A percentile compares a stretch with the other conserved stretches of the same genome.
Evolutionary conservation across 1,140 invertebrate genomes (phyloP).

Genomic region (Charaxes varanes): DNA sequence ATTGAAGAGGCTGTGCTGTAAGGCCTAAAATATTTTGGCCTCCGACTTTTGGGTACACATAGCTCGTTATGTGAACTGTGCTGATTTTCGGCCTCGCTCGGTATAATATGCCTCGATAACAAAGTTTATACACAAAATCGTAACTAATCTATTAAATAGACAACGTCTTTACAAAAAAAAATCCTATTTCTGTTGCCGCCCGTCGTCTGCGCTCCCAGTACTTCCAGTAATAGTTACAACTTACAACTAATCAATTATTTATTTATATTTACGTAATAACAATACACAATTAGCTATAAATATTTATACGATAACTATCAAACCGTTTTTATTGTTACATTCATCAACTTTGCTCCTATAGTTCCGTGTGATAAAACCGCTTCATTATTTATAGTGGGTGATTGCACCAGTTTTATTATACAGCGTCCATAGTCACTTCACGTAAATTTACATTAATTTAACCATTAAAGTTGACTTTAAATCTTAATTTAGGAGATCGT

Average conservation of each 20-base stretch:
- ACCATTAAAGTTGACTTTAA: constrained; percentile 71
- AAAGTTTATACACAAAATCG: not conserved
- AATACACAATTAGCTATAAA: constrained; percentile 74
- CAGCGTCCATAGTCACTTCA: constrained; percentile 60
- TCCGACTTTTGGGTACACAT: not conserved
- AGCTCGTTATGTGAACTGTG: too few species aligned
- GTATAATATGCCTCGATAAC: not conserved
- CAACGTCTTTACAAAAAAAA: constrained; percentile 48
- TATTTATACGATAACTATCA: constrained; percentile 72
- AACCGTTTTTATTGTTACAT: constrained; percentile 65
- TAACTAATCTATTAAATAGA: constrained; percentile 32
- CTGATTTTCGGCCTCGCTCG: constrained; percentile 5
- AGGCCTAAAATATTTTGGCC: not conserved
- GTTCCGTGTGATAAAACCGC: constrained; percentile 49
- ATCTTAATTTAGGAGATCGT: constrained; percentile 74
- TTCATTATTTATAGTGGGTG: constrained; percentile 43
- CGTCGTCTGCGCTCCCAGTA: constrained; percentile 47
- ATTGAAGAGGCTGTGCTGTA: not conserved
- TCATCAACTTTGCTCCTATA: constrained; percentile 44
- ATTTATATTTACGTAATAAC: constrained; percentile 73
- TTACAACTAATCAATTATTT: constrained; percentile 72
- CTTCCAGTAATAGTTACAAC: constrained; percentile 65
- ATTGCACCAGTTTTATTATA: constrained; percentile 48
- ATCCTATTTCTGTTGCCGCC: constrained; percentile 35
- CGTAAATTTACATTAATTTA: constrained; percentile 64